Evolutionary conservation across 2,113 vertebrate genomes (phyloP), one percentile per base, ranked within the genome.

Genomic region (Caretta caretta): DNA sequence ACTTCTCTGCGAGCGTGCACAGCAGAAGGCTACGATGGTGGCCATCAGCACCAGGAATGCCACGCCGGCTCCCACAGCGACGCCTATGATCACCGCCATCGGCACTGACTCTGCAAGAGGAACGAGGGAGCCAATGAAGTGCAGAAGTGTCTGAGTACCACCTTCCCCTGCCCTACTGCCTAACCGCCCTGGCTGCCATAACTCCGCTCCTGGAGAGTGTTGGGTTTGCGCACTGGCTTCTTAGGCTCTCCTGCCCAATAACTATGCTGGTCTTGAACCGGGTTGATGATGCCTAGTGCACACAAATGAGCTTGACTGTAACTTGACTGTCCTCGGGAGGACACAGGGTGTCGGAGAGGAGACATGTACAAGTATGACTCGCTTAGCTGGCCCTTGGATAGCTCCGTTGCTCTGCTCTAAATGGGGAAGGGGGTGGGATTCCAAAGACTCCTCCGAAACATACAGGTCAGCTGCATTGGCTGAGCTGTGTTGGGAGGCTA

Each of bases 1-100:
- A 99, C 99, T 99, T 99, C 99, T 99, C 98, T 99, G 99, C 62
- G 99, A 99, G 51, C 99, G 99, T 56, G 99, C 99, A 29, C 99
- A 99, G 98, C 99, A 99, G 98, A 99, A 99, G 17, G 99, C 99
- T 65, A 99, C 99, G 42, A 99, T 99, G 98, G 99, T 99, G 97
- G 99, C 99, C 99, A 99, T 99, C 95, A 99, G 98, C 95, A 99
- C 99, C 83, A 99, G 99, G 98, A 99, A 98, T 6, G 99, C 99
- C 95, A 99, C 99, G 0, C 99, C 99, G 0, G 99, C 99, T 93
- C 99, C 99, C 84, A 99, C 99, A 1, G 99, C 99, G 92, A 99
- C 99, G 5, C 99, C 99, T 42, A 99, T 99, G 98, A 99, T 99
- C 98, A 99, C 99, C 0, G 99, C 99, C 98, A 99, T 99, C 0